Conservation (phyloP, 2,113 vertebrate species). For the Tricholaema leucomelas region DNA sequence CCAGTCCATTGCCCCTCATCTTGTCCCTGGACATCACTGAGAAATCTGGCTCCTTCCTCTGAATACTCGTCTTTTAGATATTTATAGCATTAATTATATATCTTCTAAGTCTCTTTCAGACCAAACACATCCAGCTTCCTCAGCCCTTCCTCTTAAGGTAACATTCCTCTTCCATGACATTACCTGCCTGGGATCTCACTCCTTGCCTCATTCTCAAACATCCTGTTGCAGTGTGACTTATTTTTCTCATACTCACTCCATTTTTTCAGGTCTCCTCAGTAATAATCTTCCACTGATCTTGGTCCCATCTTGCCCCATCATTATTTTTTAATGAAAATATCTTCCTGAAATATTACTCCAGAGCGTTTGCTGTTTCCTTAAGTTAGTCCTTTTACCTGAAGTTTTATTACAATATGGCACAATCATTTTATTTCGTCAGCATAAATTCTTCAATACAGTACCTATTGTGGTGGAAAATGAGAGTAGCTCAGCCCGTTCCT, state of each 20-base stretch:
- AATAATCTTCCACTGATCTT: neutral
- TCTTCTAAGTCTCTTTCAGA: too few species aligned
- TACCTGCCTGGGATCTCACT: neutral
- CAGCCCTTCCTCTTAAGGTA: too few species aligned
- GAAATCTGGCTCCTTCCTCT: too few species aligned
- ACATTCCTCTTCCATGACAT: neutral
- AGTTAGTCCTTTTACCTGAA: neutral
- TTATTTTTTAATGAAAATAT: neutral
- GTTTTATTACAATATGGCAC: neutral
- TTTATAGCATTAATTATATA: too few species aligned
- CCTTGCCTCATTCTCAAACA: neutral
- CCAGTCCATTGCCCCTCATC: too few species aligned
- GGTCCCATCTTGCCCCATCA: neutral
- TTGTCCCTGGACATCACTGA: too few species aligned
- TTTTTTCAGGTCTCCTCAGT: neutral
- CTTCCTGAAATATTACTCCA: neutral
- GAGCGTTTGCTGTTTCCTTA: neutral
- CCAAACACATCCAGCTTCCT: too few species aligned
- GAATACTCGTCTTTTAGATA: too few species aligned
- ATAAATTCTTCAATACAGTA: neutral
- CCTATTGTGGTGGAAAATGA: neutral
- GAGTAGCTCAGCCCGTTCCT: neutral
- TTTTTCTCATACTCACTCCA: neutral
- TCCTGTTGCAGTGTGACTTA: rapidly evolving
- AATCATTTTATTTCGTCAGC: neutral